Evolutionary conservation across 2,113 vertebrate species (phyloP).

Genomic region (Nanorana parkeri): DNA sequence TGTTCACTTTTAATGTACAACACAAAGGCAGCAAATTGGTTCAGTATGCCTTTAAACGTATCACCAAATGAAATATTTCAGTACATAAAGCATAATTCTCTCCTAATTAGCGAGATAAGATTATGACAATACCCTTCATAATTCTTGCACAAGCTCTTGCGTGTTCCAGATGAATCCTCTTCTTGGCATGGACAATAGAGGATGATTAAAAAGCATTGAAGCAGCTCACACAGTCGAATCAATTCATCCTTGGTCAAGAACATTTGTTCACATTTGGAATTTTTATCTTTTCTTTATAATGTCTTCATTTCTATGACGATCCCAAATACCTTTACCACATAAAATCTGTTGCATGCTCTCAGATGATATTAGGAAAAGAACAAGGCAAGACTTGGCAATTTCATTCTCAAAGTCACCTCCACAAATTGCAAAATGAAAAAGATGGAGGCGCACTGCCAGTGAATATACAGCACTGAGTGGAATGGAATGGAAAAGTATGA

Average conservation of each 20-base stretch:
- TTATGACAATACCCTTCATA: constrained; percentile 41
- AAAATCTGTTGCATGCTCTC: background rate
- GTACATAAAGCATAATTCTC: constrained; percentile 45
- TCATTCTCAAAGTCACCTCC: constrained; percentile 2
- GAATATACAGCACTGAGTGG: too few species aligned
- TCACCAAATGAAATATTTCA: constrained; percentile 43
- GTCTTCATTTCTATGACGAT: constrained; percentile 34
- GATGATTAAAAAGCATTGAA: constrained; percentile 52
- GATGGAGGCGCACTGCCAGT: background rate
- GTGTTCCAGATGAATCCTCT: constrained; percentile 1
- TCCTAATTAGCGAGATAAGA: constrained; percentile 49
- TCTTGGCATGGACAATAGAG: constrained; percentile 48
- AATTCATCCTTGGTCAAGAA: constrained; percentile 24
- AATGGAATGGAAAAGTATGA: too few species aligned
- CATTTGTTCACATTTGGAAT: constrained; percentile 5
- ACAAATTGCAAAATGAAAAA: background rate
- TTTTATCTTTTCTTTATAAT: constrained; percentile 8
- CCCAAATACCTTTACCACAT: background rate
- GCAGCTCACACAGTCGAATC: constrained; percentile 44
- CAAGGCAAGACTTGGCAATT: background rate
- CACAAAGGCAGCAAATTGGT: constrained; percentile 40
- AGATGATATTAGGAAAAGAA: background rate
- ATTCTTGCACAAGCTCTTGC: constrained; percentile 31
- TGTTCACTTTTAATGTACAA: constrained; percentile 25
- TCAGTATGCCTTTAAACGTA: constrained; percentile 42